Evolutionary conservation across 1,140 invertebrate species (phyloP).

Genomic region (Scaptomyza montana): DNA sequence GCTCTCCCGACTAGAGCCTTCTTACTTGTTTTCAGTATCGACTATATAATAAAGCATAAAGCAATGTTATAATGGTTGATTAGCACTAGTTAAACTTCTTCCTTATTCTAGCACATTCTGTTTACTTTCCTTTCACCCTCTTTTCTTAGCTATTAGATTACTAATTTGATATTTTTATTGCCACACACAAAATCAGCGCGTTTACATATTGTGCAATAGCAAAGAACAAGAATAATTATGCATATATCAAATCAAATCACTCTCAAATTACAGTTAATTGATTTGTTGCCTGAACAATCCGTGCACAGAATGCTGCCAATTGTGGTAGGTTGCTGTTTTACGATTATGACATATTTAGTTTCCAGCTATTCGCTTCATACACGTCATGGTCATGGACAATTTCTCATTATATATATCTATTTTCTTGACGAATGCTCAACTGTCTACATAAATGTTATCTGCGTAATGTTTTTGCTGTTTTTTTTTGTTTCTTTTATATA

Average conservation of each 20-base stretch:
- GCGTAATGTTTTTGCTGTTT: background rate
- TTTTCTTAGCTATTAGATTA: conserved; percentile 12
- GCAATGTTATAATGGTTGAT: background rate
- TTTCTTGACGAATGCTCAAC: background rate
- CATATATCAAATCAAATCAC: conserved; percentile 23
- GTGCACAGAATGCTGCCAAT: background rate
- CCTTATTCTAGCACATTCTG: background rate
- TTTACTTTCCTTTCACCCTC: too few relatives aligned
- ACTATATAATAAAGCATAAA: background rate
- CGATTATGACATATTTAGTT: too few relatives aligned
- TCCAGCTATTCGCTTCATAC: too few relatives aligned
- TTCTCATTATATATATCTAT: background rate
- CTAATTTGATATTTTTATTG: conserved; percentile 33
- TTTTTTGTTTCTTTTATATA: conserved; percentile 3
- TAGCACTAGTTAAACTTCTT: background rate
- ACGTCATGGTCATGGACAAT: background rate
- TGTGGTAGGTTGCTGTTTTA: background rate
- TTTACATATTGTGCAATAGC: conserved; percentile 37
- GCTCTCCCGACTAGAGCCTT: too few relatives aligned
- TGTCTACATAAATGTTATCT: background rate
- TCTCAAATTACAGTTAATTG: conserved; percentile 43
- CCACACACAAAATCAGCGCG: conserved; percentile 9
- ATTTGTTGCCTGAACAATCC: conserved; percentile 18
- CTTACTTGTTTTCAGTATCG: too few relatives aligned
- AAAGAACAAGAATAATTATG: background rate